A percentile compares a stretch with the other conserved stretches of the same genome.
These are phyloP conservation scores for Aplidium turbinatum DNA, from an alignment of 23 tunicate genomes.

Conservation along the genomic window DNA sequence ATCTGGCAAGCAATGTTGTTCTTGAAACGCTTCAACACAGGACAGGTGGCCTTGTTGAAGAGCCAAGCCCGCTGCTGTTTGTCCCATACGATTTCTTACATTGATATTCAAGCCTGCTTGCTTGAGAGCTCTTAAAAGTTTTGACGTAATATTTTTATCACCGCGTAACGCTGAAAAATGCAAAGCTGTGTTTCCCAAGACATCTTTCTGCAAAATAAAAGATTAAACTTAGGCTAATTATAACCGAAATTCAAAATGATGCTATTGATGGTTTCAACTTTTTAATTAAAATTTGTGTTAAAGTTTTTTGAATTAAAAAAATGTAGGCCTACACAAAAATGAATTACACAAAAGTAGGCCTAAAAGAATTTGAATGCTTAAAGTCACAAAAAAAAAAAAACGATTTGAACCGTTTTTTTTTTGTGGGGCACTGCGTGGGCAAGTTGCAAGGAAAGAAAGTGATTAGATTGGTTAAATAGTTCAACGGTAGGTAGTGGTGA, in stretches of 20 bases:
- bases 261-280: background rate
- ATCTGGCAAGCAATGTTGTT: background rate
- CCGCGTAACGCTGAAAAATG: slow-evolving; percentile 59
- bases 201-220: slow-evolving; percentile 47
- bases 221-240: too few relatives aligned
- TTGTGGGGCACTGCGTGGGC: too few relatives aligned
- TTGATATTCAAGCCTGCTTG: background rate
- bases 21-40: slow-evolving; percentile 21
- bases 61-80: slow-evolving; percentile 41
- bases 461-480: too few relatives aligned
- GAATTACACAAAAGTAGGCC: too few relatives aligned
- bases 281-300: background rate
- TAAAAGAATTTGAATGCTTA: too few relatives aligned
- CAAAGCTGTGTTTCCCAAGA: slow-evolving; percentile 52
- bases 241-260: background rate
- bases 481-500: too few relatives aligned
- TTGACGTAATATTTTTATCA: background rate
- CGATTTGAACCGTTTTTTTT: too few relatives aligned
- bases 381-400: too few relatives aligned
- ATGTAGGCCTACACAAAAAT: background rate
- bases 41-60: background rate
- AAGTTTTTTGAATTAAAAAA: background rate
- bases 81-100: slow-evolving; percentile 23
- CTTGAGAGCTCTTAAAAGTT: slow-evolving; percentile 4
- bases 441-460: too few relatives aligned